phyloP scores from a whole-genome alignment of 2,113 vertebrate genomes.

The Poeciliopsis retropinna region DNA sequence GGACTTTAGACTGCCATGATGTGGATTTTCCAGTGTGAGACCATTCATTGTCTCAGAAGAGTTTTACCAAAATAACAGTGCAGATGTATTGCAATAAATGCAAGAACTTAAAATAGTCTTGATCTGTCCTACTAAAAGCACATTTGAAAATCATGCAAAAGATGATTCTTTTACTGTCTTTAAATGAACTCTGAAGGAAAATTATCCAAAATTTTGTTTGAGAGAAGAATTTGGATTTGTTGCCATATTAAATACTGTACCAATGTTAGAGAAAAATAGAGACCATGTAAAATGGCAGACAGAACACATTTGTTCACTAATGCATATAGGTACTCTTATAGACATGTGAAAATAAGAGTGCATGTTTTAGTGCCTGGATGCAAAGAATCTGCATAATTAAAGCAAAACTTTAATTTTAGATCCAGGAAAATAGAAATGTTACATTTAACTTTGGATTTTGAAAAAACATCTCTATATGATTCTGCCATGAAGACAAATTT shows the following conservation, averaged over 20 bases:
- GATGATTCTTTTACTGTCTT: neutral
- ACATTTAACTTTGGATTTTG: too few relatives aligned
- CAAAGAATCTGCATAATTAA: neutral
- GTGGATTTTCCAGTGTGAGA: neutral
- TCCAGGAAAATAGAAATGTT: too few relatives aligned
- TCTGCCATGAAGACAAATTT: too few relatives aligned
- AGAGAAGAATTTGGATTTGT: too few relatives aligned
- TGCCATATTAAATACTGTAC: too few relatives aligned
- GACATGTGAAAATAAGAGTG: neutral
- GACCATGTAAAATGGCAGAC: too few relatives aligned
- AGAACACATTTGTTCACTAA: too few relatives aligned
- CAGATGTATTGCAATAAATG: neutral
- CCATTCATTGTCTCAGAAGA: neutral
- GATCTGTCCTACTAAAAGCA: too few relatives aligned
- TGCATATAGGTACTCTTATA: neutral
- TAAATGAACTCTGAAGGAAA: neutral
- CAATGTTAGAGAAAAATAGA: too few relatives aligned
- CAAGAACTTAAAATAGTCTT: neutral
- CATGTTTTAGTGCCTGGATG: neutral
- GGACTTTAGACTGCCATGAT: neutral
- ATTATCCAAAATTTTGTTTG: too few relatives aligned
- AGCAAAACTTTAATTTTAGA: too few relatives aligned
- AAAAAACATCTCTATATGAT: too few relatives aligned
- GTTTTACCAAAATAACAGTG: neutral
- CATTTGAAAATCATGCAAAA: neutral